phyloP scores from a whole-genome alignment of 2,888 invertebrate genomes.

The Fragum fragum region DNA sequence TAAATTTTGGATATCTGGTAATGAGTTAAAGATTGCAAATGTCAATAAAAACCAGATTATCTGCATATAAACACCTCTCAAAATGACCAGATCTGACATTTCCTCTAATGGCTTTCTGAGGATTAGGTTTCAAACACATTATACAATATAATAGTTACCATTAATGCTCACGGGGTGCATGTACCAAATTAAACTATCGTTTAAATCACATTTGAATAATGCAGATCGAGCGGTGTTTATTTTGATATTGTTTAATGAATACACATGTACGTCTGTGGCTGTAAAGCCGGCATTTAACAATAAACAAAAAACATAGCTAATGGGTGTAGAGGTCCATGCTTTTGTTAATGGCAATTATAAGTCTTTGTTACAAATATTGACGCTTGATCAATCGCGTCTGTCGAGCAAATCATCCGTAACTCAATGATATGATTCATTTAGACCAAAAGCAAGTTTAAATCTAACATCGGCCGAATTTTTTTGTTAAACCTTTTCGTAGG shows the following conservation, averaged over 20 bases:
- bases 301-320: constrained; percentile 39
- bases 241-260: constrained; percentile 54
- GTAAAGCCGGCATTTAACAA: constrained; percentile 27
- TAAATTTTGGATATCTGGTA: too few relatives aligned
- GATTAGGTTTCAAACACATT: constrained; percentile 37
- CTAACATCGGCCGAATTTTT: too few relatives aligned
- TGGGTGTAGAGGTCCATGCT: too few relatives aligned
- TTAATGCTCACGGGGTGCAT: constrained; percentile 34
- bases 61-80: not conserved
- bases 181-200: constrained; percentile 57
- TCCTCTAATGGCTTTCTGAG: not conserved
- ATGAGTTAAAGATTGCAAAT: not conserved
- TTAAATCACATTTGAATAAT: constrained; percentile 11
- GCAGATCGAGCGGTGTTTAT: constrained; percentile 49
- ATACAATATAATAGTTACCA: constrained; percentile 50
- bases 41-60: constrained; percentile 1
- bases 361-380: too few relatives aligned
- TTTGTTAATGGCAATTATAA: too few relatives aligned
- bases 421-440: too few relatives aligned
- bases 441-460: too few relatives aligned
- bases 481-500: too few relatives aligned
- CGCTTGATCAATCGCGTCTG: too few relatives aligned
- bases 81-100: not conserved
- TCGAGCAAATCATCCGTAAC: too few relatives aligned
- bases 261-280: constrained; percentile 39